phyloP scores from a whole-genome alignment of 2,888 invertebrate genomes.

The Chelonus formosanus region DNA sequence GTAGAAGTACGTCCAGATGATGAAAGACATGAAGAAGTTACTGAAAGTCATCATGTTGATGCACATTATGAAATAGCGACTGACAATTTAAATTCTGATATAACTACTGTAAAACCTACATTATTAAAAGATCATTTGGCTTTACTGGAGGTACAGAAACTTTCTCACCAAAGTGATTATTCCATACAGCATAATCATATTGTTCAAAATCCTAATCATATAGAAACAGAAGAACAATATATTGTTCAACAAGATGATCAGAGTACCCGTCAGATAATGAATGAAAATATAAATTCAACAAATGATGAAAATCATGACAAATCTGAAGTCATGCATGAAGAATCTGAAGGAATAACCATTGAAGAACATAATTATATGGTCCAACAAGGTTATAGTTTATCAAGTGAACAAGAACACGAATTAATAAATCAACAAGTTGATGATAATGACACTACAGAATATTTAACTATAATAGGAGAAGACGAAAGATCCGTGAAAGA shows the following conservation, averaged over 20 bases:
- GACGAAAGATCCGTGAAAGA: conserved; percentile 30
- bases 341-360: conserved; percentile 43
- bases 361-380: conserved; percentile 54
- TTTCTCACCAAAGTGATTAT: conserved; percentile 42
- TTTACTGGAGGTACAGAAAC: conserved; percentile 53
- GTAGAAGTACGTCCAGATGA: conserved; percentile 55
- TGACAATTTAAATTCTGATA: conserved; percentile 24
- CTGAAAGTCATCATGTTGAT: conserved; percentile 38
- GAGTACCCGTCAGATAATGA: conserved; percentile 27
- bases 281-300: conserved; percentile 1
- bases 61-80: conserved; percentile 41
- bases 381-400: conserved; percentile 46
- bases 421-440: conserved; percentile 35
- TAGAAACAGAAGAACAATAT: conserved; percentile 24
- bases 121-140: conserved; percentile 56
- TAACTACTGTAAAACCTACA: conserved; percentile 43
- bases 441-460: conserved; percentile 39
- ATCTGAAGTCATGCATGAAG: conserved; percentile 29
- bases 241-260: conserved; percentile 26
- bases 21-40: conserved; percentile 41
- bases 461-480: conserved; percentile 38
- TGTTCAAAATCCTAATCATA: neutral
- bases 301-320: conserved; percentile 33
- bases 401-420: conserved; percentile 38
- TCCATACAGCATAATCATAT: conserved; percentile 8